A percentile compares a stretch with the other conserved stretches of the same genome.
Conservation (phyloP, 2,797 vertebrate genomes). For the Macropus fuliginosus region DNA sequence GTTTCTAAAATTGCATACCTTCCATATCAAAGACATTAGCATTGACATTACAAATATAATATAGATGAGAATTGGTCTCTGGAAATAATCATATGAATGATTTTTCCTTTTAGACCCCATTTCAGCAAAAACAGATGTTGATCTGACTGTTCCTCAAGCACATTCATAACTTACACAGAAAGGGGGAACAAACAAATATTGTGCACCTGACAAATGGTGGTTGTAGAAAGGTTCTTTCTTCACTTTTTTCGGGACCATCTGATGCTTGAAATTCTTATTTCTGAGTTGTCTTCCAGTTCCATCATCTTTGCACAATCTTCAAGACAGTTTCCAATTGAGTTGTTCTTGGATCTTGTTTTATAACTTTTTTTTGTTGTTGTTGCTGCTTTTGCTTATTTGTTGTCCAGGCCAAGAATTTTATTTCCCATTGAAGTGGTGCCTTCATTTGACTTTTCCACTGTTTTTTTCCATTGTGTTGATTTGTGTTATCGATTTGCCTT, state of each 20-base stretch:
- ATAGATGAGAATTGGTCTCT: background rate
- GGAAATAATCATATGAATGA: conserved; percentile 5
- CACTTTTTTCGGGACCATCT: background rate
- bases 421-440: background rate
- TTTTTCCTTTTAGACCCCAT: conserved; percentile 28
- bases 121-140: conserved; percentile 26
- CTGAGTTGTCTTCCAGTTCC: background rate
- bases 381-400: background rate
- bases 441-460: background rate
- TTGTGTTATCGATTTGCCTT: background rate
- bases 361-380: background rate
- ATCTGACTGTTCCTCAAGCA: conserved; percentile 22
- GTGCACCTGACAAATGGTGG: background rate
- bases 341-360: background rate
- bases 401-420: background rate
- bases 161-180: conserved; percentile 31
- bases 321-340: background rate
- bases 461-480: background rate
- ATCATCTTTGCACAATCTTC: background rate
- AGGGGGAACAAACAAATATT: background rate
- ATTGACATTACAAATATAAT: conserved; percentile 3
- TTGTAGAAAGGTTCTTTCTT: background rate
- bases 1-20: background rate
- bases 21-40: background rate
- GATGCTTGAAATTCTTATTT: background rate